Conservation (phyloP, 2,797 vertebrate species). For the Sardinella longiceps region DNA sequence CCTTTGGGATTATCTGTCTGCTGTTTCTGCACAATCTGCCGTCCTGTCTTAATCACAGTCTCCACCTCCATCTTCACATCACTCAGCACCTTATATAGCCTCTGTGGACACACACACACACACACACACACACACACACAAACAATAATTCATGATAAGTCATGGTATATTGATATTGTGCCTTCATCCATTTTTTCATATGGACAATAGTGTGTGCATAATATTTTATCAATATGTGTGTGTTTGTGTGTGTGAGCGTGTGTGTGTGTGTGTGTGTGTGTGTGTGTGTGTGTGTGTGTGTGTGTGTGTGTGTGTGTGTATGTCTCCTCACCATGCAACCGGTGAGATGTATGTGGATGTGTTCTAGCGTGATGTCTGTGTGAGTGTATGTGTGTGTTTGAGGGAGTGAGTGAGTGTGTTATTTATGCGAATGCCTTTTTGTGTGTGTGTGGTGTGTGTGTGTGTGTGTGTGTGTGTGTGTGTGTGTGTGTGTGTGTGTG, state of each 20-base stretch:
- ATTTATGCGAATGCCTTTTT: too few relatives aligned
- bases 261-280: not conserved
- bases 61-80: conserved; percentile 98
- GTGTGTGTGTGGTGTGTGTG: not conserved
- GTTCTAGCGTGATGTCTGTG: conserved; percentile 83
- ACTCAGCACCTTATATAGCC: conserved; percentile 95
- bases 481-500: conserved; percentile 23
- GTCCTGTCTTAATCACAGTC: conserved; percentile 97
- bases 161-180: too few relatives aligned
- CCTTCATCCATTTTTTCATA: too few relatives aligned
- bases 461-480: not conserved
- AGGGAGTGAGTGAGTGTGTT: not conserved
- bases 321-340: conserved; percentile 91
- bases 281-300: conserved; percentile 1
- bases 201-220: too few relatives aligned
- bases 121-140: conserved; percentile 22
- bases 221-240: too few relatives aligned
- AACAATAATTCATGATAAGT: not conserved
- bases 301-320: conserved; percentile 19
- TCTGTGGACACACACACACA: conserved; percentile 69
- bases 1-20: conserved; percentile 95
- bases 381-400: conserved; percentile 13
- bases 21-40: conserved; percentile 98
- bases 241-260: too few relatives aligned
- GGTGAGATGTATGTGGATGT: conserved; percentile 86